These are phyloP conservation scores for Lethenteron camtschaticum DNA, from an alignment of 2,113 vertebrate genomes.

Conservation along the genomic window DNA sequence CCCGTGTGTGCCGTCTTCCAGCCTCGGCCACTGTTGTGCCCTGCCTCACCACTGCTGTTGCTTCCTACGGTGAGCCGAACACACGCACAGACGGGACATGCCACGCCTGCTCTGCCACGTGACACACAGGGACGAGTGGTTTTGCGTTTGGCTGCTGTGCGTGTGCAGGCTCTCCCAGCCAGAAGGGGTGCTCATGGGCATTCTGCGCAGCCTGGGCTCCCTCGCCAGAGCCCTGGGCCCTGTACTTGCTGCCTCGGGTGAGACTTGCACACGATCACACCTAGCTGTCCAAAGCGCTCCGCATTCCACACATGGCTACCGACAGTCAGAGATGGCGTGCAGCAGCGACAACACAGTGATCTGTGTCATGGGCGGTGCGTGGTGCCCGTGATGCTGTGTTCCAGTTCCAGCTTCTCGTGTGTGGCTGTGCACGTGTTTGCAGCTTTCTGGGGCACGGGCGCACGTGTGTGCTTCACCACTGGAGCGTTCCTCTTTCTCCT, in stretches of 20 bases:
- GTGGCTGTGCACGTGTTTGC: slow-evolving; percentile 11
- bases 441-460: slow-evolving; percentile 83
- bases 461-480: slow-evolving; percentile 40
- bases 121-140: neutral
- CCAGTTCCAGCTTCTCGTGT: no score
- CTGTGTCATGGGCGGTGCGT: no score
- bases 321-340: no score
- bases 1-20: slow-evolving; percentile 15
- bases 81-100: neutral
- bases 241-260: slow-evolving; percentile 44
- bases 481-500: slow-evolving; percentile 39
- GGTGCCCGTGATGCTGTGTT: no score
- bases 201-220: slow-evolving; percentile 61
- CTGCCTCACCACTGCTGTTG: slow-evolving; percentile 52
- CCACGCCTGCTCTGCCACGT: neutral
- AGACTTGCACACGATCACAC: slow-evolving; percentile 10
- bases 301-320: no score
- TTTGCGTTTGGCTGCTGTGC: neutral
- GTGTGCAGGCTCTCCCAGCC: slow-evolving; percentile 35
- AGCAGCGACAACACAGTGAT: no score
- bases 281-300: no score
- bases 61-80: neutral
- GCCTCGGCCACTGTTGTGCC: slow-evolving; percentile 77
- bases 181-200: slow-evolving; percentile 84
- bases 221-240: slow-evolving; percentile 67